Percentiles rank a stretch among this genome's conserved stretches.
phyloP scores from a whole-genome alignment of 2,113 vertebrate species.

The Platichthys stellatus region DNA sequence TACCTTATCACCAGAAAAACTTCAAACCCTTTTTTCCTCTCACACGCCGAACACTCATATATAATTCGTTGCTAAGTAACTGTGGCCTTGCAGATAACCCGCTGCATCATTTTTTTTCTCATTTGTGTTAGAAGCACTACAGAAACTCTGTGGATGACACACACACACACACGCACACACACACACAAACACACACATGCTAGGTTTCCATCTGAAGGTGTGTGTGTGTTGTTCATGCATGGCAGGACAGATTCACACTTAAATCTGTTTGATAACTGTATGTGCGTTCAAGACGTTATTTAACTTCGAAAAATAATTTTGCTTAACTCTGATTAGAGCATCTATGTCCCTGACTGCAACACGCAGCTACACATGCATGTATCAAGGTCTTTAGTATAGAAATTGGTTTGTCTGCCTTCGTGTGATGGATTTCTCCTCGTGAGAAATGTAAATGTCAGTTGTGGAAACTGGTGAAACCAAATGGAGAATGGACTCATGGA shows the following conservation, averaged over 20 bases:
- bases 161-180: background rate
- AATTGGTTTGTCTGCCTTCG: background rate
- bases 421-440: background rate
- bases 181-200: background rate
- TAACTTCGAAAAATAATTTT: slow-evolving; percentile 14
- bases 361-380: background rate
- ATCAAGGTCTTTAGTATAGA: background rate
- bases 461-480: background rate
- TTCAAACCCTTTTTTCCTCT: slow-evolving; percentile 8
- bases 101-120: slow-evolving; percentile 23
- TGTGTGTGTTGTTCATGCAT: background rate
- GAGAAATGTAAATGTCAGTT: background rate
- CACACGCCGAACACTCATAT: background rate
- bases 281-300: background rate
- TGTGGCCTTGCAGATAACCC: slow-evolving; percentile 9
- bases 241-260: background rate
- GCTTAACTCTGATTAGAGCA: slow-evolving; percentile 3
- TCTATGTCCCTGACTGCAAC: background rate
- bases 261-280: background rate
- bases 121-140: slow-evolving; percentile 10
- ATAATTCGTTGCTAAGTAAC: slow-evolving; percentile 49
- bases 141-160: background rate
- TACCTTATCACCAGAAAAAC: slow-evolving; percentile 11
- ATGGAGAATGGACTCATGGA: background rate
- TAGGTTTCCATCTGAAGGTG: background rate